Evolutionary conservation across 2,888 invertebrate species (phyloP), one percentile per base, ranked within the genome.

Genomic region (Hypomecis atomaria): DNA sequence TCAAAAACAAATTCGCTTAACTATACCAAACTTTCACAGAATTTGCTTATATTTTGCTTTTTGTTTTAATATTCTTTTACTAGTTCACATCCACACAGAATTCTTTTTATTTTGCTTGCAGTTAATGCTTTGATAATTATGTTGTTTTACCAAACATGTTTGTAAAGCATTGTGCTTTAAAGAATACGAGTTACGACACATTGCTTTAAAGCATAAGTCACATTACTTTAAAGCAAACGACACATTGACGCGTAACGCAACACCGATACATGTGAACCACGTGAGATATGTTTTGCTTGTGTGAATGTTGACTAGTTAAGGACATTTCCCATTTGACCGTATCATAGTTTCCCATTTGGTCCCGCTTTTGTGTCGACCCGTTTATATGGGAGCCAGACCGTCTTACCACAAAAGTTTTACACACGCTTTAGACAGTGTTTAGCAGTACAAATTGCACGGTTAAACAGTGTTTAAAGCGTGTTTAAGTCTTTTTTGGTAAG

Each of bases 31-130:
- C 3, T 4, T 38, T 38, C 9, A 38, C 38, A 38, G 38, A 38
- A 8, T 38, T 9, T 38, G 6, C 9, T 6, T 9, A 0, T 38
- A 38, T 38, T 38, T 38, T 38, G 23, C 38, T 40, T 47, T 38
- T 37, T 55, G 5, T 10, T 7, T n/a, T 0, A 53, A 38, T 37
- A 23, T 8, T 54, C 33, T 62, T 55, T 69, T 52, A 61, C 78
- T 81, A 78, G 81, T 78, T 77, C 66, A 81, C 78, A 79, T 80
- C 75, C 81, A 80, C 81, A 79, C 81, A 79, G 71, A 60, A 66
- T 70, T 72, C 69, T 70, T 70, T 57, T 66, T 65, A 70, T 75
- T 69, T 70, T 43, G 59, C 62, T 65, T 67, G 11, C 33, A 63
- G 57, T 49, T 59, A 59, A 57, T 53, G 60, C 60, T 60, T 65